phyloP scores from a whole-genome alignment of 2,797 vertebrate species.

The Cichlasoma orientale region DNA sequence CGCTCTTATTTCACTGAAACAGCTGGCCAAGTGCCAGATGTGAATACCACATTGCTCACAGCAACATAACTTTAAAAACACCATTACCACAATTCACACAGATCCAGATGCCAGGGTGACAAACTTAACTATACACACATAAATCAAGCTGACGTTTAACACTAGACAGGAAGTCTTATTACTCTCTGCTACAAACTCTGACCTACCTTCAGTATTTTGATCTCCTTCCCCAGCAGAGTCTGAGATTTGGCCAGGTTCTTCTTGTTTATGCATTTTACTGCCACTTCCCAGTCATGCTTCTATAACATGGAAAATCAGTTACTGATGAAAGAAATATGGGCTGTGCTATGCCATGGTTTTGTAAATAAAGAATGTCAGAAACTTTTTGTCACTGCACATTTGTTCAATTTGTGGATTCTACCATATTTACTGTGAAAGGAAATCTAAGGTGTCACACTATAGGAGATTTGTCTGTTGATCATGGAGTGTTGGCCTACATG shows the following conservation, averaged over 20 bases:
- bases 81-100: background rate
- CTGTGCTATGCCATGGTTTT: background rate
- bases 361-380: background rate
- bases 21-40: background rate
- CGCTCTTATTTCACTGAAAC: background rate
- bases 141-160: background rate
- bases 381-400: background rate
- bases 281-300: conserved; percentile 97
- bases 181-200: background rate
- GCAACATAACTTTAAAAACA: background rate
- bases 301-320: conserved; percentile 50
- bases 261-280: conserved; percentile 98
- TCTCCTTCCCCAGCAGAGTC: conserved; percentile 95
- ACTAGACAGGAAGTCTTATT: background rate
- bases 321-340: background rate
- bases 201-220: conserved; percentile 96
- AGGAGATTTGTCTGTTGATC: background rate
- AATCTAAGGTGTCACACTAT: background rate
- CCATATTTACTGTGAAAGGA: background rate
- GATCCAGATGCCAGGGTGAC: background rate
- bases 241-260: conserved; percentile 98
- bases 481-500: background rate
- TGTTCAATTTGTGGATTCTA: background rate
- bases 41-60: background rate
- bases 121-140: background rate